These are phyloP conservation scores for Osmerus eperlanus DNA, from an alignment of 2,113 vertebrate genomes.

Conservation along the genomic window DNA sequence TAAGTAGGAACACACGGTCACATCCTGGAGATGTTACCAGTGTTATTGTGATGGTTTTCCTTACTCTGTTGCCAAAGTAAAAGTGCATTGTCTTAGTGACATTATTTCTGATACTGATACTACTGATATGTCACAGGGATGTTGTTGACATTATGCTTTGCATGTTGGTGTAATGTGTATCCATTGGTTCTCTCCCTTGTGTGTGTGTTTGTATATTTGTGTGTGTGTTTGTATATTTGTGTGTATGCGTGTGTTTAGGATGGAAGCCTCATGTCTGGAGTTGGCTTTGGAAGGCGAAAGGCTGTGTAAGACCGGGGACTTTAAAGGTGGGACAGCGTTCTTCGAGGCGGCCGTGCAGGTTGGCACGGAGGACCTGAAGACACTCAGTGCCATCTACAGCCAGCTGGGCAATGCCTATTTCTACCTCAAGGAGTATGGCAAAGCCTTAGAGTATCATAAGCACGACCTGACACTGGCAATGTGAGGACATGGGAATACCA, in stretches of 20 bases:
- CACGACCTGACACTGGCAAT: conserved; percentile 94
- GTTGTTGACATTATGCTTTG: neutral
- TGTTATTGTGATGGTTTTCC: too few relatives aligned
- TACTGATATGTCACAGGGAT: neutral
- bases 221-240: neutral
- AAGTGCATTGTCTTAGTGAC: conserved; percentile 28
- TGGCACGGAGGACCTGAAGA: conserved; percentile 95
- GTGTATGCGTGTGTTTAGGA: conserved; percentile 67
- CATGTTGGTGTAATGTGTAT: neutral
- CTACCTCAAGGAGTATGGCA: conserved; percentile 93
- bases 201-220: neutral
- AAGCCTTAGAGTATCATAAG: conserved; percentile 89
- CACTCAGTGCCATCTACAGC: conserved; percentile 97
- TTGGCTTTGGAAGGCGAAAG: conserved; percentile 93
- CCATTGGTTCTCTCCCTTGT: neutral
- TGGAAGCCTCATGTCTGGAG: conserved; percentile 96
- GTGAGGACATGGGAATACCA: conserved; percentile 58
- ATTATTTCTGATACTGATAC: neutral
- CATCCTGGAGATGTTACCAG: too few relatives aligned
- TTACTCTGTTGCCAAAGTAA: conserved; percentile 51
- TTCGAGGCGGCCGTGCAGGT: conserved; percentile 95
- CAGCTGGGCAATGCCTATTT: conserved; percentile 98
- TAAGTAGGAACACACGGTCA: too few relatives aligned
- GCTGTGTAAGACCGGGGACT: conserved; percentile 92
- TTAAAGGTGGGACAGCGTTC: conserved; percentile 88